A percentile compares a stretch with the other conserved stretches of the same genome.
phyloP scores from a whole-genome alignment of 2,797 vertebrate species.

The Myotis findleyi region DNA sequence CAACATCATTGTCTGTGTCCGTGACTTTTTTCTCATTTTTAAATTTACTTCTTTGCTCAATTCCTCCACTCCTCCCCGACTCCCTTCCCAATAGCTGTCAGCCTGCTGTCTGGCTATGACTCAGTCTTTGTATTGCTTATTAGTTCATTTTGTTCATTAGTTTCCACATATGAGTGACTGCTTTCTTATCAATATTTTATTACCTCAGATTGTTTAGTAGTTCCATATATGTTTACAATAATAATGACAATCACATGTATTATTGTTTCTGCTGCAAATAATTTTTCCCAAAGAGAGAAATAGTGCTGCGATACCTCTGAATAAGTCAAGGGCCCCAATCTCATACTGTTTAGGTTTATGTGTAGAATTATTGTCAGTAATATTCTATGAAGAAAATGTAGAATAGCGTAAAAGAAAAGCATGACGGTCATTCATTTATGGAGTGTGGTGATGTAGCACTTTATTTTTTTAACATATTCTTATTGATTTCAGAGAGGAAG shows the following conservation, averaged over 20 bases:
- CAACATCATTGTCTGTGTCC: background rate
- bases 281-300: background rate
- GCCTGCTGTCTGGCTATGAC: background rate
- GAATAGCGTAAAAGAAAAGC: background rate
- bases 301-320: background rate
- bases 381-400: background rate
- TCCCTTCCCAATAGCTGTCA: background rate
- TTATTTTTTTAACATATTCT: background rate
- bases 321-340: background rate
- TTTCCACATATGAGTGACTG: background rate
- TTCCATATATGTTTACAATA: too few species aligned
- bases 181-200: background rate
- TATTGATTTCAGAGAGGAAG: too few species aligned
- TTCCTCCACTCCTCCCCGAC: background rate
- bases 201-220: background rate
- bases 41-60: background rate
- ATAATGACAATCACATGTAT: background rate
- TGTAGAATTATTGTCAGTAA: background rate
- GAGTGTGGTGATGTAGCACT: background rate
- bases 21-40: background rate
- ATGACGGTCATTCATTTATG: background rate
- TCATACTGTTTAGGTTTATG: background rate
- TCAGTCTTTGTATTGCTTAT: background rate
- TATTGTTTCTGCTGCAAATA: background rate
- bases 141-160: background rate